Evolutionary conservation across 2,888 invertebrate species (phyloP).

Genomic region (Tubulanus polymorphus): DNA sequence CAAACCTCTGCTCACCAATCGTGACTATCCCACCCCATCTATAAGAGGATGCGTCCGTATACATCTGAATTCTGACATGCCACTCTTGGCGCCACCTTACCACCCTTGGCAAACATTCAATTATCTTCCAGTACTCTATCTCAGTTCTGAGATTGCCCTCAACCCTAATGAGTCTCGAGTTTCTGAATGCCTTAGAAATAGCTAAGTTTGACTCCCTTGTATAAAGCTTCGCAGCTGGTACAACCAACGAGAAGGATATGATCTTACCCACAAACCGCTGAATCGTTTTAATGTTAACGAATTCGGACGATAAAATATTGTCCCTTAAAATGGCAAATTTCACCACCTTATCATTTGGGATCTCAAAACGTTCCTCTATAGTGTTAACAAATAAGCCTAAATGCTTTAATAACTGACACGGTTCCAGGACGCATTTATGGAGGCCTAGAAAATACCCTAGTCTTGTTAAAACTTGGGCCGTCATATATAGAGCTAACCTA

Average conservation of each 20-base stretch:
- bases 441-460: constrained; percentile 13
- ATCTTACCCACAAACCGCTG: constrained; percentile 17
- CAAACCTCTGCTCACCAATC: too few relatives aligned
- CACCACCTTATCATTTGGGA: constrained; percentile 10
- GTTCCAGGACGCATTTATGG: constrained; percentile 7
- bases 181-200: constrained; percentile 13
- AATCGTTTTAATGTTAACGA: constrained; percentile 13
- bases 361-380: neutral
- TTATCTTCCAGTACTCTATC: constrained; percentile 13
- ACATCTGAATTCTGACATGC: constrained; percentile 10
- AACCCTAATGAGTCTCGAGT: too few relatives aligned
- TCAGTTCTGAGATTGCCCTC: too few relatives aligned
- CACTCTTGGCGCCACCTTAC: constrained; percentile 8
- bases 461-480: constrained; percentile 10
- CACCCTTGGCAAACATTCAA: constrained; percentile 8
- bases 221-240: constrained; percentile 13
- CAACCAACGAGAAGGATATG: constrained; percentile 16
- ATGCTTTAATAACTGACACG: constrained; percentile 3
- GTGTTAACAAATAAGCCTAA: constrained; percentile 15
- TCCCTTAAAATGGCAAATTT: constrained; percentile 14
- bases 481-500: too few relatives aligned
- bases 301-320: constrained; percentile 4
- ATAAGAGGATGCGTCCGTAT: constrained; percentile 15
- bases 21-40: constrained; percentile 15
- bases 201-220: constrained; percentile 13